phyloP scores from a whole-genome alignment of 2,888 invertebrate species.

The Eupithecia vulgata region DNA sequence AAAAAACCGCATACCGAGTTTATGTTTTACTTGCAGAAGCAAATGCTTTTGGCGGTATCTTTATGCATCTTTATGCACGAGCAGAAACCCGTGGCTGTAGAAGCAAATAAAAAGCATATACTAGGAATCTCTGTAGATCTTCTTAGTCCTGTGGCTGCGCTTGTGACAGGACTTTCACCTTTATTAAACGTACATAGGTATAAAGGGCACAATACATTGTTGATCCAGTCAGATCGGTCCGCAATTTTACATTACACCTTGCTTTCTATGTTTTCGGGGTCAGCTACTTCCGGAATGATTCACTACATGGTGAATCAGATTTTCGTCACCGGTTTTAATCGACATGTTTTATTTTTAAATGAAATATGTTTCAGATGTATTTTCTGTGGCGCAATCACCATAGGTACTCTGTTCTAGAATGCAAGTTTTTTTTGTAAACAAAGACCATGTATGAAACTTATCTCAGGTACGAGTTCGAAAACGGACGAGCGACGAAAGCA shows the following conservation, averaged over 20 bases:
- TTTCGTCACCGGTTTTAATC: background rate
- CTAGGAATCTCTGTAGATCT: background rate
- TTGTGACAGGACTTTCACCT: background rate
- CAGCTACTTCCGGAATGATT: slow-evolving; percentile 45
- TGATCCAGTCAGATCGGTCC: slow-evolving; percentile 22
- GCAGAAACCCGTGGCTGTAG: no score
- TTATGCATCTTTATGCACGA: no score
- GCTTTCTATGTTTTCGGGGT: slow-evolving; percentile 48
- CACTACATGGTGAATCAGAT: slow-evolving; percentile 41
- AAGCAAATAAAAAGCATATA: background rate
- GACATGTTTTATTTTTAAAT: background rate
- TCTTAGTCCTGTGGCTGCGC: background rate
- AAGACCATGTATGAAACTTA: no score
- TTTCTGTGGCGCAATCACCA: background rate
- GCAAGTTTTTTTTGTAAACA: background rate
- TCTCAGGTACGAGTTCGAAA: no score
- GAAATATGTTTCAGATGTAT: background rate
- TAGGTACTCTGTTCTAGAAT: background rate
- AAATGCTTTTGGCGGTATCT: no score
- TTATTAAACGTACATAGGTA: background rate
- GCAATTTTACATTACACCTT: slow-evolving; percentile 29
- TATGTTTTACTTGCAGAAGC: no score
- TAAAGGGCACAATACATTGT: slow-evolving; percentile 15
- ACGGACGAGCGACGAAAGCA: background rate
- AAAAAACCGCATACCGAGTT: no score